Evolutionary conservation across 2,797 vertebrate species (phyloP).

Genomic region (Euphonia xanthogaster): DNA sequence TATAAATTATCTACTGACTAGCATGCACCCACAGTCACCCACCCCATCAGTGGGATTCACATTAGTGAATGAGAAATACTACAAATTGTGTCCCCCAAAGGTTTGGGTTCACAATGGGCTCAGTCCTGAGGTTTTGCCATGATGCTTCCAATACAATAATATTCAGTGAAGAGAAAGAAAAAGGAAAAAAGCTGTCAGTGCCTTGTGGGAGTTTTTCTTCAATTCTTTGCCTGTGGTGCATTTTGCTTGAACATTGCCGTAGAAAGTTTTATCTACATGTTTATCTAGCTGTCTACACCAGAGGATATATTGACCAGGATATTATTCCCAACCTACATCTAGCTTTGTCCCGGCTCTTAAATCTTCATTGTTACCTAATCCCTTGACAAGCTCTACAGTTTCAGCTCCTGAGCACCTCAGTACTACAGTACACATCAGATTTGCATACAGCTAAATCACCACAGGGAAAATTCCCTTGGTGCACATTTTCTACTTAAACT

Average conservation of each 20-base stretch:
- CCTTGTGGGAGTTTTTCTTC: not conserved
- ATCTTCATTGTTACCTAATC: conserved; percentile 51
- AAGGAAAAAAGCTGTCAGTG: not conserved
- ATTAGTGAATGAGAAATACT: not conserved
- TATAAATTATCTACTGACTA: not conserved
- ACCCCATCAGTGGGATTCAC: not conserved
- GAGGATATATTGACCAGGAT: conserved; percentile 37
- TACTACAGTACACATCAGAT: conserved; percentile 24
- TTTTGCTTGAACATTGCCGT: not conserved
- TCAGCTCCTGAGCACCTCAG: not conserved
- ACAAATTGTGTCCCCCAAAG: not conserved
- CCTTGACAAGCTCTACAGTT: not conserved
- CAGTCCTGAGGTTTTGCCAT: not conserved
- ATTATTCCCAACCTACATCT: conserved; percentile 22
- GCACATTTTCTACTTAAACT: conserved; percentile 39
- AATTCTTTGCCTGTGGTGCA: not conserved
- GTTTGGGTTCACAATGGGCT: not conserved
- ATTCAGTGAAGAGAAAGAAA: not conserved
- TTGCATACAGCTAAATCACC: conserved; percentile 59
- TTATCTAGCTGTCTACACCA: conserved; percentile 37
- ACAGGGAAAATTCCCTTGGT: conserved; percentile 46
- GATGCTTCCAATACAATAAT: not conserved
- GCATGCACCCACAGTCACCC: not conserved
- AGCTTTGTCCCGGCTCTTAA: conserved; percentile 29
- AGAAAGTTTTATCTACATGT: conserved; percentile 41